Base-by-base conservation (phyloP, 1,140 invertebrate genomes). In the Harlomillsia oculata region DNA sequence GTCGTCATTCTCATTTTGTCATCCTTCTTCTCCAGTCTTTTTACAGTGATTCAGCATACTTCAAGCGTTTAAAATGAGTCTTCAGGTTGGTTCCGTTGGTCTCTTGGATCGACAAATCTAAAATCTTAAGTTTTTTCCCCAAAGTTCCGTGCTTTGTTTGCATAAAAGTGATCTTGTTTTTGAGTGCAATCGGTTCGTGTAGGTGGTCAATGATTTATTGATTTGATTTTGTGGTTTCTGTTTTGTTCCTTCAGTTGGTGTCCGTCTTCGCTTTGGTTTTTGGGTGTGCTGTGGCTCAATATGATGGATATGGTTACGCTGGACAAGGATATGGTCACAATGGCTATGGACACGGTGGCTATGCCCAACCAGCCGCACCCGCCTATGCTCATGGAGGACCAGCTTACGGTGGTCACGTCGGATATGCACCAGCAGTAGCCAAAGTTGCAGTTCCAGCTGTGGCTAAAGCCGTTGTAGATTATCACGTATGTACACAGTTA, bases 401-500 rank as follows among this genome's bases (percentile, higher is more conserved):
- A n/a, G n/a, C n/a, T n/a, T n/a, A n/a, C n/a, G n/a, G 13, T 11
- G 18, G 28, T 48, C 37, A 53, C 23, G 37, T 43, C 26, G 23
- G 21, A 9, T 45, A 45, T 25, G 30, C 40, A 28, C 44, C 48
- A 26, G 49, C 39, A n/a, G 29, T 59, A 5, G 56, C 46, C 9
- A 57, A 57, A 57, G 56, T 59, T 37, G 49, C 49, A 9, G 39
- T 48, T 20, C 55, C 55, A 20, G 55, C 55, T 36, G 55, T 57
- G 23, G 55, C 46, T 16, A 57, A 57, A 34, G 36, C 40, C 34
- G 43, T 53, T 21, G 56, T 59, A 5, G 56, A 59, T 28, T 59
- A 59, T 48, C 37, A 57, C 30, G 55, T 57, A 57, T 34, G 55
- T n/a, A 37, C 6, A 5, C 29, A 8, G 14, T n/a, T 20, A n/a